Evolutionary conservation across 1,140 invertebrate genomes (phyloP).

Genomic region (Radopholus similis): DNA sequence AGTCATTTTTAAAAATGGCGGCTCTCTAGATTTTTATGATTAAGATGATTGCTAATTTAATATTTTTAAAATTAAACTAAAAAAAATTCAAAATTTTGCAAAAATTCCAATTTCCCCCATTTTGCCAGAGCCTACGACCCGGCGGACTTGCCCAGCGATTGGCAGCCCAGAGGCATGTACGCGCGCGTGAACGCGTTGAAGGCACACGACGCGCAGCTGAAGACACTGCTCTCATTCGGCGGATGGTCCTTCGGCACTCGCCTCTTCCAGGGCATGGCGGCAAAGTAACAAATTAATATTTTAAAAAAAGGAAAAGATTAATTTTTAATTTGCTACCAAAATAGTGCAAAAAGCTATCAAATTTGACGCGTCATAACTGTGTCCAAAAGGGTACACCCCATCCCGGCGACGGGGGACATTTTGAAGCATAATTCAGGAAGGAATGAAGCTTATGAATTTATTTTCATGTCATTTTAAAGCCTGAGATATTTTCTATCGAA

Average conservation of each 20-base stretch:
- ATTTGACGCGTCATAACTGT: too few species aligned
- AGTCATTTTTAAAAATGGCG: conserved; percentile 2
- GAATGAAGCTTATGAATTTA: too few species aligned
- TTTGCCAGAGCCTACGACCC: conserved; percentile 54
- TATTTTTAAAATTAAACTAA: conserved; percentile 9
- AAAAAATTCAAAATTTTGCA: conserved; percentile 3
- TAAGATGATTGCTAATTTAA: background rate
- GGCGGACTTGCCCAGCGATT: conserved; percentile 54
- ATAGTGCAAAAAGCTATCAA: too few species aligned
- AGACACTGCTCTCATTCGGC: conserved; percentile 60
- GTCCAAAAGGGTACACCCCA: too few species aligned
- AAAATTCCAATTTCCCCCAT: too few species aligned
- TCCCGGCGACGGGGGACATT: too few species aligned
- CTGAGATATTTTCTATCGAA: too few species aligned
- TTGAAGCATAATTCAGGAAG: too few species aligned
- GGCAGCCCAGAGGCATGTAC: conserved; percentile 55
- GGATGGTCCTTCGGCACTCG: conserved; percentile 59
- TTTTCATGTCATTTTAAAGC: too few species aligned
- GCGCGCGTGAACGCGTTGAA: conserved; percentile 45
- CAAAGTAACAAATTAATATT: conserved; percentile 15
- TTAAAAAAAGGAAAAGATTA: too few species aligned
- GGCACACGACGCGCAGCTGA: conserved; percentile 49
- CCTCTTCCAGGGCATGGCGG: conserved; percentile 45
- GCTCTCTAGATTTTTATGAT: conserved; percentile 1
- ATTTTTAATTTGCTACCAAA: too few species aligned